Evolutionary conservation across 2,113 vertebrate genomes (phyloP).

Genomic region (Enhydra lutris): DNA sequence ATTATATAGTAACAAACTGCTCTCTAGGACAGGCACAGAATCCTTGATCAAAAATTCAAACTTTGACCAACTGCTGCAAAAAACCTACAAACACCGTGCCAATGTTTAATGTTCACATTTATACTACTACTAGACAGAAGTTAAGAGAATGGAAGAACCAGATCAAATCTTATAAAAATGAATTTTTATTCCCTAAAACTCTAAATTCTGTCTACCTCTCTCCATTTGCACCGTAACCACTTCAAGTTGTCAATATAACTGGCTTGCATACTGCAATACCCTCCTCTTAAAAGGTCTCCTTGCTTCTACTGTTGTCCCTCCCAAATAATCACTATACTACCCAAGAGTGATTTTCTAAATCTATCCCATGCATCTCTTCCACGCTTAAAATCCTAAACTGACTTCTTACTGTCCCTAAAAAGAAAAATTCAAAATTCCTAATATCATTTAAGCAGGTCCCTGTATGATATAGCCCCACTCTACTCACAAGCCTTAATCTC

Average conservation of each 20-base stretch:
- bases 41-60: neutral
- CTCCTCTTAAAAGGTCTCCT: neutral
- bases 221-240: neutral
- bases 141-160: neutral
- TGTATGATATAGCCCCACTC: neutral
- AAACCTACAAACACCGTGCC: neutral
- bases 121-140: neutral
- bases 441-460: neutral
- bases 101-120: neutral
- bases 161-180: neutral
- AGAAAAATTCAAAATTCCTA: neutral
- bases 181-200: neutral
- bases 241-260: neutral
- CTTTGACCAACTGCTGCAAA: neutral
- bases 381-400: neutral
- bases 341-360: conserved; percentile 6
- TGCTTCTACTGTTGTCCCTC: neutral
- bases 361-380: neutral
- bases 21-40: neutral
- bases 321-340: neutral
- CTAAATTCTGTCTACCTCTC: neutral
- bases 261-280: neutral
- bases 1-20: neutral
- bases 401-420: neutral
- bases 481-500: neutral